phyloP scores from a whole-genome alignment of 2,888 invertebrate species.

The Brachylomia viminalis region DNA sequence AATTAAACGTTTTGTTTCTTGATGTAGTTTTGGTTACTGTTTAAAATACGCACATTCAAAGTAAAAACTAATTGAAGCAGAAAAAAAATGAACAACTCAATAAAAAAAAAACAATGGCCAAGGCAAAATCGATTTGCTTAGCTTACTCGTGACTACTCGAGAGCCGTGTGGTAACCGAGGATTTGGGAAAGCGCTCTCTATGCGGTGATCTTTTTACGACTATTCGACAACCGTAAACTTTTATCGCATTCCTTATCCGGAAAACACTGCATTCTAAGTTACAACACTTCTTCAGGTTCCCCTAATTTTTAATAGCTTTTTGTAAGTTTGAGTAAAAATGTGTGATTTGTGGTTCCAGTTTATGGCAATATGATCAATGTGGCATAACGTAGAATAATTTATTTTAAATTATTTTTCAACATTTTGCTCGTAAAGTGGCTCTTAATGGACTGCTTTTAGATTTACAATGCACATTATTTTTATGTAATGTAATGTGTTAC shows the following conservation, averaged over 20 bases:
- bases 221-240: slow-evolving; percentile 78
- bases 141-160: slow-evolving; percentile 40
- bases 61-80: background rate
- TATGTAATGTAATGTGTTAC: background rate
- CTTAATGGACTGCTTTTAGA: background rate
- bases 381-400: background rate
- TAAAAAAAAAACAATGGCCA: slow-evolving; percentile 31
- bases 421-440: background rate
- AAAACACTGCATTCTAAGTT: slow-evolving; percentile 62
- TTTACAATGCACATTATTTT: background rate
- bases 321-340: slow-evolving; percentile 31
- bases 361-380: slow-evolving; percentile 29
- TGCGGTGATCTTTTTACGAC: slow-evolving; percentile 78
- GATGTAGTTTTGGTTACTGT: background rate
- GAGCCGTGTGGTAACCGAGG: slow-evolving; percentile 52
- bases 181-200: slow-evolving; percentile 71
- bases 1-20: background rate
- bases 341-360: slow-evolving; percentile 32
- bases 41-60: background rate
- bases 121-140: slow-evolving; percentile 49
- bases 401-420: too few species aligned
- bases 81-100: background rate
- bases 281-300: slow-evolving; percentile 29
- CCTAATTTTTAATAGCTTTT: slow-evolving; percentile 56
- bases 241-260: slow-evolving; percentile 72